A percentile compares a stretch with the other conserved stretches of the same genome.
Conservation (phyloP, 2,888 invertebrate species). For the Theretra japonica region DNA sequence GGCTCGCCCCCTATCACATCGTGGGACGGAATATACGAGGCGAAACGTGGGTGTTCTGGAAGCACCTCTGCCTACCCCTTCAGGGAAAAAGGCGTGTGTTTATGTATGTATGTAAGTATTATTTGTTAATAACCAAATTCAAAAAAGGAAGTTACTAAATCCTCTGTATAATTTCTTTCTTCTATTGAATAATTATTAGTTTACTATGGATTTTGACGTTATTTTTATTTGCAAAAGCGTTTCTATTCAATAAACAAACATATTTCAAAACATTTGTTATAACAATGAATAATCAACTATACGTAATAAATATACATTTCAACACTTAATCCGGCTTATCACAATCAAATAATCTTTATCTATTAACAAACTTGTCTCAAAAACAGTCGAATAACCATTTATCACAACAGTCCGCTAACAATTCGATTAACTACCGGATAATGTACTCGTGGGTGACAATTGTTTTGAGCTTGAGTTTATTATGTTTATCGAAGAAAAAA, state of each 20-base stretch:
- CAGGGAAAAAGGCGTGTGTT: too few species aligned
- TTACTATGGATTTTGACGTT: too few species aligned
- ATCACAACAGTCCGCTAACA: background rate
- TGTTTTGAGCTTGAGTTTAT: background rate
- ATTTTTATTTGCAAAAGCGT: too few species aligned
- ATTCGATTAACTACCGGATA: background rate
- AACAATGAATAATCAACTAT: background rate
- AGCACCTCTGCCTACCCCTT: too few species aligned
- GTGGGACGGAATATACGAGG: too few species aligned
- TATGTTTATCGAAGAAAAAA: background rate
- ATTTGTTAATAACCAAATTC: too few species aligned
- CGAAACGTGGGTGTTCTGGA: too few species aligned
- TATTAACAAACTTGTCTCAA: background rate
- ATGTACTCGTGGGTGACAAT: background rate
- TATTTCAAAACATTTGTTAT: background rate
- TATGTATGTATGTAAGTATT: too few species aligned
- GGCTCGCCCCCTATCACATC: too few species aligned
- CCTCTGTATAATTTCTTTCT: too few species aligned
- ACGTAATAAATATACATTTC: background rate
- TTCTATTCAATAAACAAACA: background rate
- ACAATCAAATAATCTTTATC: background rate
- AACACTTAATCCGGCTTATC: conserved; percentile 1
- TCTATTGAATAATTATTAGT: too few species aligned
- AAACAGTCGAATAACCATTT: background rate
- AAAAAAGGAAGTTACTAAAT: too few species aligned